These are phyloP conservation scores for Cremastinae sp. DNA, from an alignment of 2,888 invertebrate genomes.

Conservation along the genomic window DNA sequence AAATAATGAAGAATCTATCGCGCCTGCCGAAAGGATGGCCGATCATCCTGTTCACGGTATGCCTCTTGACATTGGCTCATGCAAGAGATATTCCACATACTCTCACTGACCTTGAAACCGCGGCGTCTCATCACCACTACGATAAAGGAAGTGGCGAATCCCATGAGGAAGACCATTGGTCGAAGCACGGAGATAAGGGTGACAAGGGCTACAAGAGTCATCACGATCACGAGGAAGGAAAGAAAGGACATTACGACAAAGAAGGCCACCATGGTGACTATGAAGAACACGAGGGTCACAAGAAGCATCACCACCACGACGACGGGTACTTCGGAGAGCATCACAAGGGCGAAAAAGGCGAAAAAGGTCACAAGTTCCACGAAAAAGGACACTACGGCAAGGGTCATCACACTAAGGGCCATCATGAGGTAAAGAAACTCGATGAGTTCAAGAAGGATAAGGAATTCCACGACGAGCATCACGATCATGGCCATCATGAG, in stretches of 20 bases:
- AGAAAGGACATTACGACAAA: constrained; percentile 89
- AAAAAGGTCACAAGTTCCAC: constrained; percentile 85
- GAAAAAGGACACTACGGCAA: constrained; percentile 90
- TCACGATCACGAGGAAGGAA: constrained; percentile 86
- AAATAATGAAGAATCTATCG: constrained; percentile 45
- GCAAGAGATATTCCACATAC: constrained; percentile 82
- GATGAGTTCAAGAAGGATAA: constrained; percentile 94
- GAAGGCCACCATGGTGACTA: constrained; percentile 85
- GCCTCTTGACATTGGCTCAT: constrained; percentile 26
- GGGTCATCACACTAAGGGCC: constrained; percentile 92
- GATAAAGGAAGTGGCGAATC: constrained; percentile 86
- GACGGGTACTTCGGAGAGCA: constrained; percentile 86
- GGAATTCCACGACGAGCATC: constrained; percentile 92
- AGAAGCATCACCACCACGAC: constrained; percentile 85
- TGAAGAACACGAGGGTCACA: constrained; percentile 84
- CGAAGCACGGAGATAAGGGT: constrained; percentile 86
- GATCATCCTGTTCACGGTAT: constrained; percentile 38
- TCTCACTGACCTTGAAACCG: constrained; percentile 82
- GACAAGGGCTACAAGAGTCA: constrained; percentile 87
- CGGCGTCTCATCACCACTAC: constrained; percentile 82
- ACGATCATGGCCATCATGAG: constrained; percentile 90
- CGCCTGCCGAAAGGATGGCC: constrained; percentile 48
- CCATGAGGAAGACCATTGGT: constrained; percentile 85
- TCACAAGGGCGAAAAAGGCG: constrained; percentile 86
- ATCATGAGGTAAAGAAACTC: constrained; percentile 91